Base-by-base conservation (phyloP, 2,113 vertebrate genomes). In the Tupaia chinensis region DNA sequence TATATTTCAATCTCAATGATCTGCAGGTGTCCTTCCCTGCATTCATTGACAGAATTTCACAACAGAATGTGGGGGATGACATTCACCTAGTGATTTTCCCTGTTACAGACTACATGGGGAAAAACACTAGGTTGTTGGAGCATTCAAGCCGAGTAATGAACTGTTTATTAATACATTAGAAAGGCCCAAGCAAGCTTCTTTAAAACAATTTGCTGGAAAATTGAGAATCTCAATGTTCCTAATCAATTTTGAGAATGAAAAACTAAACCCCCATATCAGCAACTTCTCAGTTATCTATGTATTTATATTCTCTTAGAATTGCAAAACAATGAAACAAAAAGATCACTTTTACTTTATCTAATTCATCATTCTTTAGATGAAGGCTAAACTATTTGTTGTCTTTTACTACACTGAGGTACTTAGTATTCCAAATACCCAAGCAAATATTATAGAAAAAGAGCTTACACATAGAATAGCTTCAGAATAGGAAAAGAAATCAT, bases 21-120 rank as follows among this genome's bases (percentile, higher is more conserved):
- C 56, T 88, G 73, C 11, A 9, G 68, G 81, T 70, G 54, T 68
- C 61, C 20, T 70, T 89, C 32, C 14, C n/a, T 66, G 17, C 23
- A 80, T 95, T 86, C 93, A 23, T 80, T 97, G 53, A 79, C 72
- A 85, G 78, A 84, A 94, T 80, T 87, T 96, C n/a, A 79, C 77
- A 86, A 92, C 11, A 84, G 44, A 76, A 83, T 91, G 60, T 88
- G 60, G 70, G 23, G 20, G 32, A 70, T 73, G 44, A 90, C n/a
- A 54, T 58, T 29, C 6, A 87, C 29, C 58, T 82, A 93, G 60
- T 88, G 80, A 74, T 58, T 82, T 92, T 87, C 32, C 65, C 70
- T 82, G 66, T 94, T 77, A 82, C 19, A 92, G 22, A 94, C 9
- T 13, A 27, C 87, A 58, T 14, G 65, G 70, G 81, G 81, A 73